Percentiles rank a stretch among this genome's conserved stretches.
Conservation (phyloP, 2,888 invertebrate genomes). For the Invenusta paracnida region DNA sequence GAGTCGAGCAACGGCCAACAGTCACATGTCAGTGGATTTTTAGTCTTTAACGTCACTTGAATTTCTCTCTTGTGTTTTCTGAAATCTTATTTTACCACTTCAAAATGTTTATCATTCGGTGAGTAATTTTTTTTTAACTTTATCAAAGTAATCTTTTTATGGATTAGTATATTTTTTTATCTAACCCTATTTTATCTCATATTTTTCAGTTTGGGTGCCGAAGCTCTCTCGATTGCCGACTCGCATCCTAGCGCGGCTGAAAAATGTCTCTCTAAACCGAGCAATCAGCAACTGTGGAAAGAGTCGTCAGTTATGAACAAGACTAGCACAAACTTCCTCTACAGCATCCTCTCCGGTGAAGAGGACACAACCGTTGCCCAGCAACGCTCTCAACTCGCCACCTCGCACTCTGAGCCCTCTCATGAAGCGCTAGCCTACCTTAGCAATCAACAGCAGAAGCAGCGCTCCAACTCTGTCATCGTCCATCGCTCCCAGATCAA, state of each 20-base stretch:
- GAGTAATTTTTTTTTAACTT: not conserved
- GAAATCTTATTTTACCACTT: no score
- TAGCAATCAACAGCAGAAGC: constrained; percentile 3
- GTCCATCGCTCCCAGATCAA: not conserved
- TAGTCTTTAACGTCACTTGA: no score
- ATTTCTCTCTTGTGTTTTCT: no score
- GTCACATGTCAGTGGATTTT: no score
- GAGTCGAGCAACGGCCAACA: no score
- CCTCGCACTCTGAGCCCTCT: not conserved
- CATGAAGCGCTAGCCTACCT: not conserved
- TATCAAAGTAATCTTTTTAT: not conserved
- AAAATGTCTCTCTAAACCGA: not conserved
- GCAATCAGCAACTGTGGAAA: not conserved
- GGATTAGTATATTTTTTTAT: not conserved
- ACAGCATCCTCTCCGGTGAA: not conserved
- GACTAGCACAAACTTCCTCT: not conserved
- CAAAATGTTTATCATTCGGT: constrained; percentile 19
- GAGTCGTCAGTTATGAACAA: not conserved
- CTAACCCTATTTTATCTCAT: not conserved
- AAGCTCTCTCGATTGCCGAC: not conserved
- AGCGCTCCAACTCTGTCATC: constrained; percentile 4
- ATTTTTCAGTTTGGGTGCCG: not conserved
- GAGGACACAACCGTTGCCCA: not conserved
- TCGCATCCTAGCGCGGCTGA: not conserved
- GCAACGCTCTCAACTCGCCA: not conserved